Percentiles rank a stretch among this genome's conserved stretches.
Evolutionary conservation across 2,888 invertebrate genomes (phyloP).

Genomic region (Philaethria dido): DNA sequence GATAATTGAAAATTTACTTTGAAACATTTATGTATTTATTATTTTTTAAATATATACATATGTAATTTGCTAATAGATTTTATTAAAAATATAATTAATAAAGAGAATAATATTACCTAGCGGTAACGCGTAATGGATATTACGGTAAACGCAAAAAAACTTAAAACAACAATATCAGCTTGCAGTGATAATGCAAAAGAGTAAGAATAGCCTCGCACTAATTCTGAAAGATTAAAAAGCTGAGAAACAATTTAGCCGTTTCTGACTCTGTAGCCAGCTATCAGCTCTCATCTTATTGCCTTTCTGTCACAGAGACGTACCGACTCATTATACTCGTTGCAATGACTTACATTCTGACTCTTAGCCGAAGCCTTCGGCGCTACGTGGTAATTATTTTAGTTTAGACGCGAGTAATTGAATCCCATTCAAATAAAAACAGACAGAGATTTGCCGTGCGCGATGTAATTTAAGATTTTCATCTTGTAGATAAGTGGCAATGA

Average conservation of each 20-base stretch:
- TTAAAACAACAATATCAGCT: constrained; percentile 32
- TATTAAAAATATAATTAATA: constrained; percentile 2
- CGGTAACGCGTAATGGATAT: constrained; percentile 37
- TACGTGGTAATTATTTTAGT: constrained; percentile 54
- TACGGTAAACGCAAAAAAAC: constrained; percentile 37
- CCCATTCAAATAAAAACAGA: constrained; percentile 74
- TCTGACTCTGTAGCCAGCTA: constrained; percentile 38
- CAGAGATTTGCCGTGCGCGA: constrained; percentile 64
- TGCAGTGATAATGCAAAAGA: constrained; percentile 34
- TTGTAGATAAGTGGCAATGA: constrained; percentile 69
- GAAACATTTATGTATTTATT: neutral
- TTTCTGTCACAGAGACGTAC: constrained; percentile 50
- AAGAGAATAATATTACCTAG: constrained; percentile 31
- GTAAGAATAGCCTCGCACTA: constrained; percentile 39
- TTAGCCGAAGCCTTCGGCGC: constrained; percentile 58
- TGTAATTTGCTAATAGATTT: neutral
- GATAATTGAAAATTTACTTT: neutral
- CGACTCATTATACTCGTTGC: constrained; percentile 57
- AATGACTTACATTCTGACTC: constrained; percentile 53
- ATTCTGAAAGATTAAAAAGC: constrained; percentile 41
- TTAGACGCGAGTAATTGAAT: constrained; percentile 74
- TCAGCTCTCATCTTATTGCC: constrained; percentile 50
- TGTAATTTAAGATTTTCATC: constrained; percentile 80
- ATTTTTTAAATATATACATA: neutral
- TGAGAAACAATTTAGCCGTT: constrained; percentile 42